phyloP scores from a whole-genome alignment of 2,113 vertebrate genomes.

The Lasiurus borealis region DNA sequence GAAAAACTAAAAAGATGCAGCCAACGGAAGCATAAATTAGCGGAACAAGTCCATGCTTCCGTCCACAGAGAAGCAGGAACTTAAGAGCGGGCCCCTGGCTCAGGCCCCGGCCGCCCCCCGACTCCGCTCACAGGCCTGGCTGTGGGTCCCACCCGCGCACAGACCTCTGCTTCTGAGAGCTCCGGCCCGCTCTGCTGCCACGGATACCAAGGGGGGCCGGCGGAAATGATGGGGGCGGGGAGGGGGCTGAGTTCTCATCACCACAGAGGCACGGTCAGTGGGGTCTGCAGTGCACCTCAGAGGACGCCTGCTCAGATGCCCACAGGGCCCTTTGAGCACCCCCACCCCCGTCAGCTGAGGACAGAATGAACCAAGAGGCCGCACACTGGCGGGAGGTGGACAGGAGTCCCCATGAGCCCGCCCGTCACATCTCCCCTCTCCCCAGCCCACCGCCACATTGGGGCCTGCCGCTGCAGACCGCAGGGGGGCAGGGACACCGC shows the following conservation, averaged over 20 bases:
- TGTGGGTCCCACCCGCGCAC: no score
- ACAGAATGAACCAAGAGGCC: not conserved
- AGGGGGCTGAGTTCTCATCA: not conserved
- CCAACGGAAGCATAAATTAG: no score
- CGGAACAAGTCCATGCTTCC: no score
- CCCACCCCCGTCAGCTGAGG: not conserved
- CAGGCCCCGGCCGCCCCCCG: no score
- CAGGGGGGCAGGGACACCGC: not conserved
- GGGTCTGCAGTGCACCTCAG: not conserved
- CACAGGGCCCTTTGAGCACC: not conserved
- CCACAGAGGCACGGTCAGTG: not conserved
- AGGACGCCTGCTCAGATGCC: not conserved
- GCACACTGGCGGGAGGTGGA: not conserved
- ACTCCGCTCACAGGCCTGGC: no score
- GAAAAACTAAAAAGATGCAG: no score
- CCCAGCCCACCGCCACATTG: not conserved
- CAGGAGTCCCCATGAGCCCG: not conserved
- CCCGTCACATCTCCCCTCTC: rapidly evolving
- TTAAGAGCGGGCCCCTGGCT: no score
- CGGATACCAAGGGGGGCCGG: not conserved
- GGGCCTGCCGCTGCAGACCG: not conserved
- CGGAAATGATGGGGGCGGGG: rapidly evolving
- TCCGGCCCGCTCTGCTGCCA: no score
- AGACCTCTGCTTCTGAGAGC: no score
- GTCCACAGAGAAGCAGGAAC: no score